Percentiles rank a stretch among this genome's conserved stretches.
Evolutionary conservation across 2,888 invertebrate genomes (phyloP).

Genomic region (Lithophane semibrunnea): DNA sequence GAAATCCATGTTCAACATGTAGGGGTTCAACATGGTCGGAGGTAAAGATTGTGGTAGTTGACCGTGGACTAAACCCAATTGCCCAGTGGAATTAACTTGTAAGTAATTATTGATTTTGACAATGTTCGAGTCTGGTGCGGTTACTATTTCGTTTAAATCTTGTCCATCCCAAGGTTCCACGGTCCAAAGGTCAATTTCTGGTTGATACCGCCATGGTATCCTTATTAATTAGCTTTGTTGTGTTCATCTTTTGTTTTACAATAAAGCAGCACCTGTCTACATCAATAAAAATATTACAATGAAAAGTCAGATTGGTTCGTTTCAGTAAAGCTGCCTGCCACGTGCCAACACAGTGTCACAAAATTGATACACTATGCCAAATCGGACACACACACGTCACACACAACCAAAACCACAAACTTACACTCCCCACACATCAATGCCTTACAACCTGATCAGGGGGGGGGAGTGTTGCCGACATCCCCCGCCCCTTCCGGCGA

Average conservation of each 20-base stretch:
- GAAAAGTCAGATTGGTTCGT: not conserved
- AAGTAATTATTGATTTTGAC: not conserved
- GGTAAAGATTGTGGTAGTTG: too few species aligned
- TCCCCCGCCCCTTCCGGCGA: constrained; percentile 34
- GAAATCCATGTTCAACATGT: too few species aligned
- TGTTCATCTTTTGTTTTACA: not conserved
- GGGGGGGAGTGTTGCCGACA: constrained; percentile 63
- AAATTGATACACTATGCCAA: not conserved
- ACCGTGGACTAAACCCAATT: not conserved
- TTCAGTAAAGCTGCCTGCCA: not conserved
- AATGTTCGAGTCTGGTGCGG: not conserved
- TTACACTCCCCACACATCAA: constrained; percentile 35
- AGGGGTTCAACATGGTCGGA: too few species aligned
- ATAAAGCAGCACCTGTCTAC: not conserved
- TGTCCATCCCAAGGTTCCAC: not conserved
- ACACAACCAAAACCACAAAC: constrained; percentile 10
- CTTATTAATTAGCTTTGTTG: not conserved
- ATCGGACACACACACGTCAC: not conserved
- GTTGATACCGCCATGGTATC: not conserved
- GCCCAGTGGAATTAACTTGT: not conserved
- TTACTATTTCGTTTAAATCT: not conserved
- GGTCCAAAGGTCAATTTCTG: not conserved
- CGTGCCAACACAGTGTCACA: not conserved
- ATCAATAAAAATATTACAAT: not conserved
- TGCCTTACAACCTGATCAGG: constrained; percentile 41